Conservation (phyloP, 2,113 vertebrate genomes). For the Maylandia zebra region DNA sequence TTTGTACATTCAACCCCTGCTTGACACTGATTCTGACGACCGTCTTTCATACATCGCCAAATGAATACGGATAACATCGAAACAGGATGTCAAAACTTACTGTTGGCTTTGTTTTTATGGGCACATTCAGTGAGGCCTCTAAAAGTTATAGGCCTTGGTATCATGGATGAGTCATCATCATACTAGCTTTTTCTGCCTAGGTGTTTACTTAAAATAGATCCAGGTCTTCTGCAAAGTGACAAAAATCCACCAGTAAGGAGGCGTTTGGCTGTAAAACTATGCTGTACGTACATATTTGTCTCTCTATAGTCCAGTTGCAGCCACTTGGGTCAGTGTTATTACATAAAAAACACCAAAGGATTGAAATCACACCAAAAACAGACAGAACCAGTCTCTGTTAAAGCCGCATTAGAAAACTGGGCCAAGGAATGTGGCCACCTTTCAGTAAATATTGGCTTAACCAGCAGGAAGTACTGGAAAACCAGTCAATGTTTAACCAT, state of each 20-base stretch:
- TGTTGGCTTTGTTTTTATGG: neutral
- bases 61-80: neutral
- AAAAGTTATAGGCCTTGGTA: neutral
- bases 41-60: neutral
- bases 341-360: accelerated
- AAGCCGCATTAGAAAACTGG: accelerated
- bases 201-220: neutral
- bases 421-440: neutral
- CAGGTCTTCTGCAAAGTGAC: neutral
- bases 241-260: neutral
- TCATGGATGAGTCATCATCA: neutral
- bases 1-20: neutral
- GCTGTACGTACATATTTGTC: neutral
- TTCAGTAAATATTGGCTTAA: neutral
- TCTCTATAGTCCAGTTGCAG: neutral
- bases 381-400: neutral
- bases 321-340: neutral
- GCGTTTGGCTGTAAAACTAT: neutral
- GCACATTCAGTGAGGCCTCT: neutral
- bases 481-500: neutral
- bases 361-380: neutral
- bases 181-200: neutral
- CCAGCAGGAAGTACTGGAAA: neutral
- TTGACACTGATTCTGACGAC: neutral
- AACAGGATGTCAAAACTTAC: neutral